Base-by-base conservation (phyloP, 2,888 invertebrate genomes). In the Homarus gammarus region DNA sequence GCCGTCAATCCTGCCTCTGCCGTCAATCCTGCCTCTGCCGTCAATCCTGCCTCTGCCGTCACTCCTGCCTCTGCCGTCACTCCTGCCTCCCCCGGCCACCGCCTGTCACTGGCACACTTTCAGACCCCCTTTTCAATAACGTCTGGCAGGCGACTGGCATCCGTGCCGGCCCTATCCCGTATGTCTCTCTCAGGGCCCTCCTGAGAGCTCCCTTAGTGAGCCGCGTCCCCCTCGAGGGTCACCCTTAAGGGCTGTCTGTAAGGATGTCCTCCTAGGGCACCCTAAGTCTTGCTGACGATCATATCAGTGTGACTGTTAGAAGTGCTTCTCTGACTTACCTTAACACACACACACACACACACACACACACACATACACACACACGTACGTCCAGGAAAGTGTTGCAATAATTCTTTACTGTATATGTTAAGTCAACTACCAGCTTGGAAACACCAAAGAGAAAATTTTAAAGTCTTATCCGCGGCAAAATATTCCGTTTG, bases 111-210 rank as follows among this genome's bases (percentile, higher is more conserved):
- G 36, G 22, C 36, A 64, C n/a, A 64, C 81, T 61, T 81, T 27
- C 56, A 81, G 81, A 31, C 64, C 27, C 27, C 61, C 8, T 33
- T 64, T 61, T 81, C 81, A 81, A 81, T 81, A 81, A 81, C 33
- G 61, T 56, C 27, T 36, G 79, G 56, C 79, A 56, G 79, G 56
- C 49, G 79, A 56, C 49, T 79, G 79, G 79, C 79, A 56, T 36
- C 61, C 51, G 77, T 44, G 44, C 49, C 51, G 44, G 12, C 27
- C 64, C 61, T 38, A 40, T 33, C 5, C 38, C 81, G 33, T 40
- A 51, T 64, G 36, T 61, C 64, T 61, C 27, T 27, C 27, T 31
- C 8, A 12, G 27, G 68, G 68, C 68, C 68, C 31, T 22, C 18
- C 44, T n/a, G n/a, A n/a, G n/a, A n/a, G n/a, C n/a, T 77, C 27